Conservation (phyloP, 1,140 invertebrate genomes). For the Thaumatotibia leucotreta region DNA sequence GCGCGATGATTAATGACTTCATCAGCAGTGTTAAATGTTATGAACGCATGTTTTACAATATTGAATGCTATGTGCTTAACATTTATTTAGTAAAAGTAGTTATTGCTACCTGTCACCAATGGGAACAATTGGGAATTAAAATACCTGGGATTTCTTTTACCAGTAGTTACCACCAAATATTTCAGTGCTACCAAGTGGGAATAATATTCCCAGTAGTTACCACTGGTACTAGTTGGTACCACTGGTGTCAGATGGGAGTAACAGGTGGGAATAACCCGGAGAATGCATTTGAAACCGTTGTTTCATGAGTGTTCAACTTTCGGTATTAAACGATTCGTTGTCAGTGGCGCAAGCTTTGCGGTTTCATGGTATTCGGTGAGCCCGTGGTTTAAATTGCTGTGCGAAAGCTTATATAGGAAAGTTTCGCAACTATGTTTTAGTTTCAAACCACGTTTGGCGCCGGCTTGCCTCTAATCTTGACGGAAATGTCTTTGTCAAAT, state of each 20-base stretch:
- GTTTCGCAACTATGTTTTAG: conserved; percentile 35
- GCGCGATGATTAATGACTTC: not conserved
- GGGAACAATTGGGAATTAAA: too few relatives aligned
- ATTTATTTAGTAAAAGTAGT: too few relatives aligned
- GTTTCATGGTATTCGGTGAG: conserved; percentile 28
- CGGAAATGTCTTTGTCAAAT: conserved; percentile 7
- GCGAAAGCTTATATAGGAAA: conserved; percentile 29
- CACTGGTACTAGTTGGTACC: too few relatives aligned
- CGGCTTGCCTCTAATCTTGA: conserved; percentile 7
- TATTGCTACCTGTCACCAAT: too few relatives aligned
- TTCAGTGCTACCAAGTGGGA: too few relatives aligned
- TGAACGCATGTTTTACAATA: not conserved
- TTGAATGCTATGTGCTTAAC: not conserved
- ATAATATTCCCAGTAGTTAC: too few relatives aligned
- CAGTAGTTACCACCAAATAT: too few relatives aligned
- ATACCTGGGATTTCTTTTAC: too few relatives aligned
- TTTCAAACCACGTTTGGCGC: conserved; percentile 18
- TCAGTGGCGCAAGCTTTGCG: conserved; percentile 10
- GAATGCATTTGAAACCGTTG: too few relatives aligned
- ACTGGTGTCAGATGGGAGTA: too few relatives aligned
- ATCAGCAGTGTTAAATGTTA: not conserved
- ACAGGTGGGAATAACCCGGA: too few relatives aligned
- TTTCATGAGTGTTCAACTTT: not conserved
- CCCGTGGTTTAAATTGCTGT: conserved; percentile 31
- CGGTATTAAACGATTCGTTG: not conserved